Conservation (phyloP, 2,888 invertebrate species). For the Erannis defoliaria region DNA sequence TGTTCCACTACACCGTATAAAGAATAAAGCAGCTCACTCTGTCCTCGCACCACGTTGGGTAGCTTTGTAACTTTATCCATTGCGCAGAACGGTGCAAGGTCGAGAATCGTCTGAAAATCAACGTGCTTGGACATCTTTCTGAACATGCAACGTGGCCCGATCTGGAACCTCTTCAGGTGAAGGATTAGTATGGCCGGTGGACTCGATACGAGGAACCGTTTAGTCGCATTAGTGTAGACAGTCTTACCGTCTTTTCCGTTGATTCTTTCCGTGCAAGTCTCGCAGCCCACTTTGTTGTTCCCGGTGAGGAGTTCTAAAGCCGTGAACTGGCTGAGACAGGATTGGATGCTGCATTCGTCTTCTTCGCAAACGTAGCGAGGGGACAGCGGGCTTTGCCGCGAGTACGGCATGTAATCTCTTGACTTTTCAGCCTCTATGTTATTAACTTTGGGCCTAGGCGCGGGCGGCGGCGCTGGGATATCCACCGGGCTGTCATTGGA, state of each 20-base stretch:
- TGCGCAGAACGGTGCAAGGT: constrained; percentile 96
- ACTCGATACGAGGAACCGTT: constrained; percentile 94
- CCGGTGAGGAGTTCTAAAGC: constrained; percentile 96
- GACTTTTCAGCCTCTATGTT: constrained; percentile 68
- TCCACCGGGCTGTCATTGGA: constrained; percentile 52
- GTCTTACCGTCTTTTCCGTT: constrained; percentile 90
- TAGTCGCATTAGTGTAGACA: constrained; percentile 93
- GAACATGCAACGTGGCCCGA: constrained; percentile 90
- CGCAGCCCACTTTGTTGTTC: constrained; percentile 97
- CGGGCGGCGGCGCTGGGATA: constrained; percentile 56
- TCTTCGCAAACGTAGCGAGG: constrained; percentile 91
- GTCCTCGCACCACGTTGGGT: constrained; percentile 87
- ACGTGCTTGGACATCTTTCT: constrained; percentile 95
- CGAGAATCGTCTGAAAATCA: constrained; percentile 93
- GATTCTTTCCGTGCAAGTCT: constrained; percentile 93
- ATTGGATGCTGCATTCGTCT: constrained; percentile 93
- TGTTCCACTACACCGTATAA: constrained; percentile 98
- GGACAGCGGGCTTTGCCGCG: constrained; percentile 83
- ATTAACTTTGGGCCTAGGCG: constrained; percentile 64
- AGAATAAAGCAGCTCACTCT: constrained; percentile 92
- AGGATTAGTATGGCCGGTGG: constrained; percentile 98
- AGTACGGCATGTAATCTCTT: constrained; percentile 67
- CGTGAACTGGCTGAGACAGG: constrained; percentile 97
- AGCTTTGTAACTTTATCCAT: constrained; percentile 87
- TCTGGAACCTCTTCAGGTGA: constrained; percentile 98